Evolutionary conservation across 1,140 invertebrate genomes (phyloP).

Genomic region (Mercenaria mercenaria): DNA sequence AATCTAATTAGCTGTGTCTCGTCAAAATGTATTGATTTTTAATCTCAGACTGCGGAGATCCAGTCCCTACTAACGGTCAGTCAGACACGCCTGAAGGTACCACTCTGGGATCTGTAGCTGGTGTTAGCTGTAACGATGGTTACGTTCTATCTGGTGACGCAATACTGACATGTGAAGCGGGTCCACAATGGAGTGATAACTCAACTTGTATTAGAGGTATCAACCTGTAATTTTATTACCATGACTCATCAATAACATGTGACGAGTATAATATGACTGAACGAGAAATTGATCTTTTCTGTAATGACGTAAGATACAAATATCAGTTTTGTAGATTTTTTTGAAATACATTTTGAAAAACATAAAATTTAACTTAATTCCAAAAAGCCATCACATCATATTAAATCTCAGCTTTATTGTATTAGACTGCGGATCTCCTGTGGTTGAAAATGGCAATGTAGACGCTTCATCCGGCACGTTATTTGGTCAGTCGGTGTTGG

Average conservation of each 20-base stretch:
- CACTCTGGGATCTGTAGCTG: background rate
- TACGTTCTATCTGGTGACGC: constrained; percentile 20
- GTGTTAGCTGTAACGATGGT: constrained; percentile 11
- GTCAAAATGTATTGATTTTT: too few relatives aligned
- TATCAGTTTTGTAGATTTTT: too few relatives aligned
- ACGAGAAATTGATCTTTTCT: too few relatives aligned
- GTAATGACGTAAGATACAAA: too few relatives aligned
- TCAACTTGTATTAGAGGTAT: constrained; percentile 42
- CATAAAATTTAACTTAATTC: too few relatives aligned
- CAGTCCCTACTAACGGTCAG: background rate
- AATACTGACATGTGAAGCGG: background rate
- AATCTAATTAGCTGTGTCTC: too few relatives aligned
- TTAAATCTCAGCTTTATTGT: too few relatives aligned
- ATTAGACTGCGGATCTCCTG: constrained; percentile 20
- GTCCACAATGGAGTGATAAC: background rate
- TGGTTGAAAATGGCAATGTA: background rate
- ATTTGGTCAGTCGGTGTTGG: background rate
- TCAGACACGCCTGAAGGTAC: constrained; percentile 10
- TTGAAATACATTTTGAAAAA: too few relatives aligned
- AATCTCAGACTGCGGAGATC: constrained; percentile 53
- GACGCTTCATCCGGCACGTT: background rate
- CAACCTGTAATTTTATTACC: too few relatives aligned
- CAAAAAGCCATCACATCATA: too few relatives aligned
- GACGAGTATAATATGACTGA: too few relatives aligned
- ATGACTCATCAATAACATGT: too few relatives aligned